Base-by-base conservation (phyloP, 53 echinoderm and acorn worm genomes). In the Luidia sarsii region DNA sequence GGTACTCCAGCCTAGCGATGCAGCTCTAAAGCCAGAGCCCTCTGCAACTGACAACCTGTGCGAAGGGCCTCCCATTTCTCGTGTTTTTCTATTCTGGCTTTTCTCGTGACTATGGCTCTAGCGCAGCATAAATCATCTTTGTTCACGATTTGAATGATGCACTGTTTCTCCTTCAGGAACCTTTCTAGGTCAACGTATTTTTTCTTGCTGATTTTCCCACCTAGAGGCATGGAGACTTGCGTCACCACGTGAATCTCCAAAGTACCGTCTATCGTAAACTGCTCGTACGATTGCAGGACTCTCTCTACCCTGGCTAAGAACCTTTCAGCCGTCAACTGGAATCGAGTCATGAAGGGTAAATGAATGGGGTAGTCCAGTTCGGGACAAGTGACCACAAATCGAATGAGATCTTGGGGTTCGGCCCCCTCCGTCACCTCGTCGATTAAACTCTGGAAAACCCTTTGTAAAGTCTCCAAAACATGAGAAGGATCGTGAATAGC, bases 61-160 rank as follows among this genome's bases (percentile, higher is more conserved):
- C 88, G 39, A 43, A 87, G 82, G 1, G 82, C 37, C 24, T 87
- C 48, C 82, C 88, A 87, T 18, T 53, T 11, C 28, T 65, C 32
- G 18, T 81, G 38, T n/a, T 72, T 50, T 3, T 87, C 88, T 15
- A 82, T 64, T 43, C 53, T 38, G 0, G 82, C 82, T 7, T 71
- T 65, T 1, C 64, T 82, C 10, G 88, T 82, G 2, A 87, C 82
- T 2, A 87, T 48, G 2, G 88, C 88, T 56, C 83, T 50, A 0
- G 91, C 64, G 35, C 82, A 88, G 48, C 88, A 81, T 33, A 88
- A 39, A 24, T 80, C 57, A 28, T 85, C 71, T 32, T 74, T 74
- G 23, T 82, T 82, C 43, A 29, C 34, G 9, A 82, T 88, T 37
- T 57, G 66, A 16, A 87, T 82, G 15, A 88, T 55, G 25, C 68